Percentiles rank a stretch among this genome's conserved stretches.
Conservation (phyloP, 2,113 vertebrate species). For the Lynx canadensis region DNA sequence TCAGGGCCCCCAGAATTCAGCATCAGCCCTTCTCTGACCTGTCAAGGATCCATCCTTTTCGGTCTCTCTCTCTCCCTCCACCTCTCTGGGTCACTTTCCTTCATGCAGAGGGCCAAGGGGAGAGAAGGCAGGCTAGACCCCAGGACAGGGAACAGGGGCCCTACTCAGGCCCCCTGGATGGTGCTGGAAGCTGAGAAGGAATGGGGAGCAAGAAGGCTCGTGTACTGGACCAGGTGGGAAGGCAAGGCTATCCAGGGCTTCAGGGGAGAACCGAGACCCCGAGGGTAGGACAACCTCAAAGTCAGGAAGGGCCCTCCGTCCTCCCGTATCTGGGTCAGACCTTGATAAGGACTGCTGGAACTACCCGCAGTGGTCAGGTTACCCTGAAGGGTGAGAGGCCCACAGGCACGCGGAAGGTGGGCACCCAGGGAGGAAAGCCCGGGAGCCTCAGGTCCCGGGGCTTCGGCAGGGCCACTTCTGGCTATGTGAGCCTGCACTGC, state of each 20-base stretch:
- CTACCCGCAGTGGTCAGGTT: background rate
- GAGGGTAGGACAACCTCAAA: background rate
- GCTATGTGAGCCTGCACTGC: background rate
- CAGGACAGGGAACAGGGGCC: no score
- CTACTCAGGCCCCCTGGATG: background rate
- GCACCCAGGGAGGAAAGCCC: background rate
- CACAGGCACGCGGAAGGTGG: background rate
- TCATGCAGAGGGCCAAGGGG: background rate
- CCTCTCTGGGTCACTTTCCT: background rate
- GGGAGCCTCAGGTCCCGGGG: background rate
- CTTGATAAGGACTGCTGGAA: background rate
- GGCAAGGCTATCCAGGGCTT: background rate
- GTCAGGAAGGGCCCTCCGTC: background rate
- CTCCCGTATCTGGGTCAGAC: background rate
- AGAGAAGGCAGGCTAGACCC: background rate
- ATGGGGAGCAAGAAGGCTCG: background rate
- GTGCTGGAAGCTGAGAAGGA: background rate
- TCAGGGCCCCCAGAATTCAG: background rate
- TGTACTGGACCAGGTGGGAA: background rate
- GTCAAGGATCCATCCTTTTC: background rate
- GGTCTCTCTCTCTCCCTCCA: background rate
- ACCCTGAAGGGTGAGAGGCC: background rate
- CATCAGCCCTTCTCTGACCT: background rate
- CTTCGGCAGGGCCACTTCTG: background rate
- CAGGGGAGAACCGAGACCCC: background rate